Evolutionary conservation across 2,888 invertebrate genomes (phyloP), one percentile per base, ranked within the genome.

Genomic region (Thereva unica): DNA sequence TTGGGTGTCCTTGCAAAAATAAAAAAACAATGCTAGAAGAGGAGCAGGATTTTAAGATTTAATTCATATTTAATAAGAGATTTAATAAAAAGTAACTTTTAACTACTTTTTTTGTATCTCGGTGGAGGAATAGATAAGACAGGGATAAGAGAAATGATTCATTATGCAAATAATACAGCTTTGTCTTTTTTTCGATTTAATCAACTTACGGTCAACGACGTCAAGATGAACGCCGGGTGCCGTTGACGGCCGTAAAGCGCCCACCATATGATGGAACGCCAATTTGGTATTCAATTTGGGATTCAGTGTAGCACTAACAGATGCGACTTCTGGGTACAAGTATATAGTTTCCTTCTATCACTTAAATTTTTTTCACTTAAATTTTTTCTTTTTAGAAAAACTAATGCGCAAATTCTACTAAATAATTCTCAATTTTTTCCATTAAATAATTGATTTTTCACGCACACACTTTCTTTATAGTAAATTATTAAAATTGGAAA

Each of bases 211-310:
- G 38, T 55, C 52, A 45, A 64, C 56, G 50, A 66, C 42, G 38
- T 50, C 54, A 63, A 56, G 44, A 45, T 64, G 54, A 64, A 64
- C 64, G 55, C 64, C 64, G 55, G 64, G 47, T 65, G 65, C 65
- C 55, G 65, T 35, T 49, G 56, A 65, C 56, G 68, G 70, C 70
- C 70, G 72, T 73, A 77, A 75, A 75, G 74, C 75, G 76, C 77
- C 76, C 77, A 78, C 77, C 78, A 78, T 78, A 78, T 76, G 78
- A 78, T 73, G 75, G 67, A 57, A 67, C 63, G 67, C 67, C 64
- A 67, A 64, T 57, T 64, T 64, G 67, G 37, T 64, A 57, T 47
- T 55, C 63, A 38, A 45, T 52, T 56, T 42, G 42, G 44, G 50
- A 50, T 64, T 64, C 67, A 67, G 64, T 63, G 67, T 64, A 56